These are phyloP conservation scores for Galeruca laticollis DNA, from an alignment of 2,888 invertebrate species.

Conservation along the genomic window DNA sequence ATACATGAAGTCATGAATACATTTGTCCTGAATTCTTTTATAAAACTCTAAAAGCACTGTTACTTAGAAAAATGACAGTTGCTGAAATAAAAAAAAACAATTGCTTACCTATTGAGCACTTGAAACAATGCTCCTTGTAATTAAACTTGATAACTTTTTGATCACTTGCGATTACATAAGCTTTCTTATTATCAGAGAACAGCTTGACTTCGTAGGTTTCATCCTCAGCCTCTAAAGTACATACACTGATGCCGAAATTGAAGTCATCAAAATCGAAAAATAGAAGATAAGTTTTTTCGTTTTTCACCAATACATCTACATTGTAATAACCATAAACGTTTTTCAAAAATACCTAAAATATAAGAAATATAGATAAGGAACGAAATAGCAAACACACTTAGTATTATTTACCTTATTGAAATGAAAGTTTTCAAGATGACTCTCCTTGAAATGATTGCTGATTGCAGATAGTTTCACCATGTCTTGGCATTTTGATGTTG, in stretches of 20 bases:
- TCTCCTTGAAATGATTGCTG: slow-evolving; percentile 41
- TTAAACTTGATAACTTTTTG: slow-evolving; percentile 39
- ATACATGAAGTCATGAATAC: too few species aligned
- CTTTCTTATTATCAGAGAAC: slow-evolving; percentile 34
- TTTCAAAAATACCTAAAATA: slow-evolving; percentile 21
- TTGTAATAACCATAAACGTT: slow-evolving; percentile 42
- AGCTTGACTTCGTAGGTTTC: slow-evolving; percentile 34
- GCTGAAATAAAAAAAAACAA: neutral
- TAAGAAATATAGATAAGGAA: neutral
- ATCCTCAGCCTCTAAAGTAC: slow-evolving; percentile 28
- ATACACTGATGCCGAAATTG: slow-evolving; percentile 40
- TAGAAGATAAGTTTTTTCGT: slow-evolving; percentile 39
- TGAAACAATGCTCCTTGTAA: slow-evolving; percentile 40
- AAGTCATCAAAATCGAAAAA: slow-evolving; percentile 40
- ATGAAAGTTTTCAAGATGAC: slow-evolving; percentile 43
- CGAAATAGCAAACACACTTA: neutral
- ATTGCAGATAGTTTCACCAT: slow-evolving; percentile 31
- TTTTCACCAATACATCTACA: slow-evolving; percentile 38
- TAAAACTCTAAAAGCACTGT: too few species aligned
- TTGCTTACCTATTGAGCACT: slow-evolving; percentile 37
- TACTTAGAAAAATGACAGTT: too few species aligned
- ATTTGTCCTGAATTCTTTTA: too few species aligned
- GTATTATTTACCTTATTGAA: slow-evolving; percentile 35
- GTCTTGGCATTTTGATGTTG: slow-evolving; percentile 39
- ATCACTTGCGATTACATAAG: slow-evolving; percentile 26